Base-by-base conservation (phyloP, 1,140 invertebrate species). In the Orchestia grillus region DNA sequence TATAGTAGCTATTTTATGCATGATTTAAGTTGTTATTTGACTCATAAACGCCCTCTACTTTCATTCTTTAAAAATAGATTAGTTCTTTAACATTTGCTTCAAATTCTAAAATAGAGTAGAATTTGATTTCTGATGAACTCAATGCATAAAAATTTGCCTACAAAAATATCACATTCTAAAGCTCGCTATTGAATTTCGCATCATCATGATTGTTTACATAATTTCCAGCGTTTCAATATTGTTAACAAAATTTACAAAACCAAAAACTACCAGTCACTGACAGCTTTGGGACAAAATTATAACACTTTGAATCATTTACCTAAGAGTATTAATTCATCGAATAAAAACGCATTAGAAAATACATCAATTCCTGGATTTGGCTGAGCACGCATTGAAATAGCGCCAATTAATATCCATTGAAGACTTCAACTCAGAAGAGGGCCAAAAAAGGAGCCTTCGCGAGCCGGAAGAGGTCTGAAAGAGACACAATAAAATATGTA, bases 401-500 rank as follows among this genome's bases (percentile, higher is more conserved):
- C 28, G 11, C 15, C 62, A 77, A 77, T 77, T 23, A 77, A 77
- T 91, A 91, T 91, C 88, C 19, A 91, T 91, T 91, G 47, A 94
- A 94, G 92, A 47, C 44, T 44, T 45, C 62, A 77, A 77, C 36
- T 8, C 36, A 36, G 1, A 77, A 36, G 62, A 77, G 62, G 36
- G 36, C 62, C 36, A 36, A 77, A 77, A 77, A 77, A 77, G 44
- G 44, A n/a, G 40, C 43, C 92, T 44, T 45, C 92, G 92, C n/a
- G 44, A 28, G 44, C 92, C 92, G 92, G 92, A 94, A 94, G 92
- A 8, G 19, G 92, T 36, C 92, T 94, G 92, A 94, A 94, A 94
- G 92, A 94, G 92, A 94, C 92, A 94, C 92, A 94, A 94, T 94
- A 94, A 94, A 94, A 94, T 94, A 94, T 94, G 92, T 94, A 94